phyloP scores from a whole-genome alignment of 2,113 vertebrate genomes.

The Bettongia penicillata region DNA sequence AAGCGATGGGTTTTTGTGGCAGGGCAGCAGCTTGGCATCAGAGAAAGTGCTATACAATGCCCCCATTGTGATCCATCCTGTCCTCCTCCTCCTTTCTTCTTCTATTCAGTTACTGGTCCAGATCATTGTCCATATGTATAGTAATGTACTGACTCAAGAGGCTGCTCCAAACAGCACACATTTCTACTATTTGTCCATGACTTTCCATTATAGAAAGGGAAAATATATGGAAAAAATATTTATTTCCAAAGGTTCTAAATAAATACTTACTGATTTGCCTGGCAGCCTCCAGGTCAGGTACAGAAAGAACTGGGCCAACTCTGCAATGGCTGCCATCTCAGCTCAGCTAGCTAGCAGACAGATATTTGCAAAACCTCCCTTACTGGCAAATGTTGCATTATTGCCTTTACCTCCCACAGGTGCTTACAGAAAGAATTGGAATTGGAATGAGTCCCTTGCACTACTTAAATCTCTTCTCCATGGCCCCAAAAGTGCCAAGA shows the following conservation, averaged over 20 bases:
- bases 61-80: neutral
- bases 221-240: neutral
- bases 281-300: neutral
- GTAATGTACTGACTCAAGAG: neutral
- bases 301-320: neutral
- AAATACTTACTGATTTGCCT: neutral
- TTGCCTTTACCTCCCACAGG: neutral
- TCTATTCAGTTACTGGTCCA: neutral
- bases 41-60: neutral
- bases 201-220: neutral
- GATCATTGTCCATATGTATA: neutral
- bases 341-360: neutral
- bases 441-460: neutral
- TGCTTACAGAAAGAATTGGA: neutral
- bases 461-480: neutral
- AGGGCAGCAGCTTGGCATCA: neutral
- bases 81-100: neutral
- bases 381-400: neutral
- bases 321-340: neutral
- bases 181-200: neutral
- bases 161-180: neutral
- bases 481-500: neutral
- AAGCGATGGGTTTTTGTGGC: neutral
- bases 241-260: neutral
- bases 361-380: neutral